These are phyloP conservation scores for Pontoporia blainvillei DNA, from an alignment of 2,113 vertebrate genomes.

Conservation along the genomic window DNA sequence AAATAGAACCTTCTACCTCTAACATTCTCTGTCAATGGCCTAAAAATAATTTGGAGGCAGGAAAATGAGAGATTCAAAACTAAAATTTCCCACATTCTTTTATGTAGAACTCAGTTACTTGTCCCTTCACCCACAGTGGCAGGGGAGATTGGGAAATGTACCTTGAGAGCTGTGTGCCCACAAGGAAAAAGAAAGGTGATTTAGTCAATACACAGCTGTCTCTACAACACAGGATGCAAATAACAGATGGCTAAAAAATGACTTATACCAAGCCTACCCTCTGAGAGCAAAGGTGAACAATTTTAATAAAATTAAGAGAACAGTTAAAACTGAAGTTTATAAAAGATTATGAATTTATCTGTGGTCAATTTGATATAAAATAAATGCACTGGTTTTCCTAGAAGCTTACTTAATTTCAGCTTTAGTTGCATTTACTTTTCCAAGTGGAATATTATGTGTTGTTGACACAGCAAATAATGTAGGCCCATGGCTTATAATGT, in stretches of 20 bases:
- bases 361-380: not conserved
- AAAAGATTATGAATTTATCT: not conserved
- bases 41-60: not conserved
- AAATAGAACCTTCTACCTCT: not conserved
- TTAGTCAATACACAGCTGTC: not conserved
- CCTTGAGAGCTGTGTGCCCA: not conserved
- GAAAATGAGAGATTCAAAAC: not conserved
- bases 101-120: not conserved
- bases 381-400: not conserved
- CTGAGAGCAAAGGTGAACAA: not conserved
- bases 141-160: not conserved
- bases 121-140: not conserved
- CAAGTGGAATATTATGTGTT: not conserved
- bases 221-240: not conserved
- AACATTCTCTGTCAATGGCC: not conserved
- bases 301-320: slow-evolving; percentile 1
- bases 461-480: not conserved
- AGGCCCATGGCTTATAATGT: not conserved
- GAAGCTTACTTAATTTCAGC: not conserved
- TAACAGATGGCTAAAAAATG: slow-evolving; percentile 6
- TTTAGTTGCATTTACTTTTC: slow-evolving; percentile 1
- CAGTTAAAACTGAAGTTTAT: not conserved
- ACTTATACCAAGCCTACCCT: not conserved
- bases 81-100: not conserved
- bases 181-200: not conserved